Base-by-base conservation (phyloP, 2,797 vertebrate genomes). In the Pangasius krempfi region DNA sequence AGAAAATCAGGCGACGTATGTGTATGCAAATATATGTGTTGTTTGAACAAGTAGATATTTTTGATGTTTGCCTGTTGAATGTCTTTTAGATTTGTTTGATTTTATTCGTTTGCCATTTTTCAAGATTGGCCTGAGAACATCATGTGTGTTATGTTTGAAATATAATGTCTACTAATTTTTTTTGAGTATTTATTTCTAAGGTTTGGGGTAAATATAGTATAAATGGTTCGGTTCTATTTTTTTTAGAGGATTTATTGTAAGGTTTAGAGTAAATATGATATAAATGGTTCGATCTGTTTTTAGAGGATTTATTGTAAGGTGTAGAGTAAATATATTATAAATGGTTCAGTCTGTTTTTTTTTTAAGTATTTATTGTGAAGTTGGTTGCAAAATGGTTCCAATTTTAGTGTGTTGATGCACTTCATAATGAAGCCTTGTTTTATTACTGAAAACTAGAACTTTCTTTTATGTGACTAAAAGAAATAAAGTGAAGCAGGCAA, bases 1-100 rank as follows among this genome's bases (percentile, higher is more conserved):
- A 83, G 88, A 85, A 64, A 87, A 52, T 76, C 79, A 66, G n/a
- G 80, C 86, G 88, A 93, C 92, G 64, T 78, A 76, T 27, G 75
- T 91, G 87, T 93, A 64, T 91, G 84, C 86, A 92, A 84, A 91
- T 90, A 89, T 89, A 85, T 90, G 92, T 84, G 90, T 86, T 62
- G 90, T 86, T 62, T 80, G 82, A 56, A n/a, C 91, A 86, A 91
- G 92, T 90, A 90, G 89, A 86, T 89, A 73, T 82, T 37, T 84
- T 56, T 37, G 37, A 30, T 83, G 66, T 83, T 86, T 76, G 66
- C 76, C 44, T 33, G 70, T 86, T 14, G 14, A 47, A 83, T 66
- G 68, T 76, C 68, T 89, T 66, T 86, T 72, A 22, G 56, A 76
- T 83, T 83, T 86, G 54, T 82, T 86, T 58, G 37, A 81, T 85